Evolutionary conservation across 2,113 vertebrate genomes (phyloP).

Genomic region (Gopherus flavomarginatus): DNA sequence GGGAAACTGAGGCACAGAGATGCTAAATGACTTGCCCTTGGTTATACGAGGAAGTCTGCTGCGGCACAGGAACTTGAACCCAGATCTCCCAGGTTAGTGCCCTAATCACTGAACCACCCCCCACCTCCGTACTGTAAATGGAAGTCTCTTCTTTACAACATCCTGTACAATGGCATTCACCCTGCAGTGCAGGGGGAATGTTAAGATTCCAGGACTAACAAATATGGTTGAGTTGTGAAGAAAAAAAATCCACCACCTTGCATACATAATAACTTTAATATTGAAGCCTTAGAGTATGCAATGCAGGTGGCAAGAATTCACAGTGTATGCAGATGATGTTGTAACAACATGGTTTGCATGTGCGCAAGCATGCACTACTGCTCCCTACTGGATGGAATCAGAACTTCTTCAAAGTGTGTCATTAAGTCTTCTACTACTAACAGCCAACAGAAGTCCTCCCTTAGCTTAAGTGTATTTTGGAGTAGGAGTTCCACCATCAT

Average conservation of each 20-base stretch:
- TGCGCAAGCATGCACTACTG: fast-evolving
- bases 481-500: fast-evolving
- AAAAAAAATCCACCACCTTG: background rate
- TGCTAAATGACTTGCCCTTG: background rate
- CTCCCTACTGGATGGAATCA: fast-evolving
- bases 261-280: background rate
- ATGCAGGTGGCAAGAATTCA: fast-evolving
- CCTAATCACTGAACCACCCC: background rate
- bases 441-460: background rate
- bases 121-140: background rate
- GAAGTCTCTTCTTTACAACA: fast-evolving
- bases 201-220: background rate
- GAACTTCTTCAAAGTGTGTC: fast-evolving
- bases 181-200: background rate
- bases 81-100: background rate
- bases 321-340: background rate
- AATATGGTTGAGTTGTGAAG: background rate
- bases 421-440: background rate
- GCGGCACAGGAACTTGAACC: background rate
- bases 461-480: fast-evolving
- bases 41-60: background rate
- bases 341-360: fast-evolving
- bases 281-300: background rate
- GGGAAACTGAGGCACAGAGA: background rate
- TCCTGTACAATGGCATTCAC: background rate